These are phyloP conservation scores for Argya squamiceps DNA, from an alignment of 2,797 vertebrate genomes.

Conservation along the genomic window DNA sequence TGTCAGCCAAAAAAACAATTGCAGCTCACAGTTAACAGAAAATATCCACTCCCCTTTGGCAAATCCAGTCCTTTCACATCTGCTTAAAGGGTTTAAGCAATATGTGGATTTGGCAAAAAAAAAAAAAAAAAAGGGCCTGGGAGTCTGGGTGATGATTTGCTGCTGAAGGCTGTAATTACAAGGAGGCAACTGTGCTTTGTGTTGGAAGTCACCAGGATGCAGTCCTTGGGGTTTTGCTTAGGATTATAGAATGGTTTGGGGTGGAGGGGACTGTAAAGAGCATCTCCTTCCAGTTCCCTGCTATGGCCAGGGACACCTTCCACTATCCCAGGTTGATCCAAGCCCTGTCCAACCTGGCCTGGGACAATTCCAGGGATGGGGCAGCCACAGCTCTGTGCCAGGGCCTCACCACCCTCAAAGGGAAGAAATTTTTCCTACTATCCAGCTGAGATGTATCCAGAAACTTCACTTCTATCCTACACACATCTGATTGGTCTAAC, in stretches of 20 bases:
- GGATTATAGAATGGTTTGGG: neutral
- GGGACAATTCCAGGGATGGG: neutral
- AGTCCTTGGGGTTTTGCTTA: neutral
- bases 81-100: neutral
- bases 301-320: neutral
- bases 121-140: neutral
- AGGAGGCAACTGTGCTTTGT: neutral
- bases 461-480: neutral
- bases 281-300: neutral
- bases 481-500: neutral
- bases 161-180: neutral
- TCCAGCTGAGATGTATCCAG: neutral
- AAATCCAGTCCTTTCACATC: neutral
- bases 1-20: neutral
- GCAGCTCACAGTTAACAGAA: neutral
- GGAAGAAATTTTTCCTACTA: neutral
- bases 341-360: neutral
- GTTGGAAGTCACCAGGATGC: neutral
- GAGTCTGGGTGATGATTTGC: neutral
- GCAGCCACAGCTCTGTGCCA: neutral
- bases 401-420: neutral
- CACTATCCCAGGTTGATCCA: neutral
- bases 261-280: neutral
- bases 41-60: neutral
- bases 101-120: neutral